Base-by-base conservation (phyloP, 2,113 vertebrate species). In the Camelus bactrianus region DNA sequence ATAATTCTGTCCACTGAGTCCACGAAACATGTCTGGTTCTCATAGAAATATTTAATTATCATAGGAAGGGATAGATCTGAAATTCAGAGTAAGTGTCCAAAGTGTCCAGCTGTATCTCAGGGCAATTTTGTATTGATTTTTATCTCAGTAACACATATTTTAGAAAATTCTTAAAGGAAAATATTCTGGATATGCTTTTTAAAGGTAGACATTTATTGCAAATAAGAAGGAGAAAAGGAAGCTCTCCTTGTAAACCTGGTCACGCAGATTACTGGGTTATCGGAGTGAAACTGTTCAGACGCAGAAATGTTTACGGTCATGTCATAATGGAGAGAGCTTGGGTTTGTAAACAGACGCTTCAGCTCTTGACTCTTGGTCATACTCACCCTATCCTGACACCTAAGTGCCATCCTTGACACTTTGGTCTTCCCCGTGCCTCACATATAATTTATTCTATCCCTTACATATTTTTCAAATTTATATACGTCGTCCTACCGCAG, bases 161-260 rank as follows among this genome's bases (percentile, higher is more conserved):
- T 80, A 17, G 60, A n/a, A n/a, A 90, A 97, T 76, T 69, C 24
- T 38, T 96, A 60, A 26, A 82, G 42, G 89, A 84, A 93, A 58
- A 65, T 69, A 9, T 4, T 76, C 48, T 89, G 24, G 15, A 65
- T 82, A 12, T 62, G 46, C 89, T 92, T 12, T 67, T 60, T 35
- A 79, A 84, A 88, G 30, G 2, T 46, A 79, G 50, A 82, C 3
- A 50, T 88, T 60, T 54, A 52, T 48, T 52, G 26, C 10, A 88
- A 75, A 73, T 14, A 64, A 16, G 16, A 87, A 35, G 11, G 30
- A 62, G 22, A 81, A 30, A 65, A 91, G 17, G 17, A 60, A 19
- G 16, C 16, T 35, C 4, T 87, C 32, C 28, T 80, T n/a, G 14
- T 50, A 80, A 87, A 35, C 16, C 10, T 65, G 20, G n/a, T 46